Conservation (phyloP, 1,140 invertebrate species). For the Lasioglossum albipes region DNA sequence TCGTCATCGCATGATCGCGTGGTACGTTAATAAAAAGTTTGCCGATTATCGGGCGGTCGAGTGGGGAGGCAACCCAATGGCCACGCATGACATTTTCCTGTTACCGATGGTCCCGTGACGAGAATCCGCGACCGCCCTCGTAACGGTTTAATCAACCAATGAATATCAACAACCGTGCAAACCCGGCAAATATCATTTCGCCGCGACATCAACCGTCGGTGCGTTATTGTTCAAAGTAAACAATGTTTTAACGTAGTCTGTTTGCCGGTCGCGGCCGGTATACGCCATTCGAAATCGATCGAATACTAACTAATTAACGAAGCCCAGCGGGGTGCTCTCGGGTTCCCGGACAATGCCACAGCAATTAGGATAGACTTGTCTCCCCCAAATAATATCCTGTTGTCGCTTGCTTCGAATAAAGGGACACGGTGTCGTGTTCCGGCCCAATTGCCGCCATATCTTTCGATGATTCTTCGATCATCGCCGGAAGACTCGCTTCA, state of each 20-base stretch:
- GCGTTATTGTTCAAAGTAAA: constrained; percentile 35
- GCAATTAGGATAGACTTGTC: constrained; percentile 25
- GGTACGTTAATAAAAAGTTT: too few relatives aligned
- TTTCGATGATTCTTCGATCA: too few relatives aligned
- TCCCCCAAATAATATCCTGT: constrained; percentile 15
- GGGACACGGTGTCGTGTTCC: neutral
- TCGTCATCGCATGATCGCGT: too few relatives aligned
- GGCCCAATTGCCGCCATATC: neutral
- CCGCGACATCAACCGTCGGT: neutral
- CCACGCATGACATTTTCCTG: neutral
- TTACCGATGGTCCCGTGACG: neutral
- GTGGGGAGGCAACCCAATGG: neutral
- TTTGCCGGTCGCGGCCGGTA: neutral
- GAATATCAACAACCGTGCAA: constrained; percentile 27
- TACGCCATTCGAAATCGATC: constrained; percentile 22
- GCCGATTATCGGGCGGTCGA: too few relatives aligned
- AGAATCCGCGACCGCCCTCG: neutral
- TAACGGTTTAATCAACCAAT: constrained; percentile 40
- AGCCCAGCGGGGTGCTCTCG: neutral
- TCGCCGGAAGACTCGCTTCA: too few relatives aligned
- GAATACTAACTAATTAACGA: constrained; percentile 41
- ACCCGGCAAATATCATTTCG: constrained; percentile 27
- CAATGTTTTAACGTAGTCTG: constrained; percentile 39
- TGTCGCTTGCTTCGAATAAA: neutral
- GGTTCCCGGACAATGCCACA: constrained; percentile 7